A percentile compares a stretch with the other conserved stretches of the same genome.
phyloP scores from a whole-genome alignment of 2,113 vertebrate genomes.

The Ciconia maguari region DNA sequence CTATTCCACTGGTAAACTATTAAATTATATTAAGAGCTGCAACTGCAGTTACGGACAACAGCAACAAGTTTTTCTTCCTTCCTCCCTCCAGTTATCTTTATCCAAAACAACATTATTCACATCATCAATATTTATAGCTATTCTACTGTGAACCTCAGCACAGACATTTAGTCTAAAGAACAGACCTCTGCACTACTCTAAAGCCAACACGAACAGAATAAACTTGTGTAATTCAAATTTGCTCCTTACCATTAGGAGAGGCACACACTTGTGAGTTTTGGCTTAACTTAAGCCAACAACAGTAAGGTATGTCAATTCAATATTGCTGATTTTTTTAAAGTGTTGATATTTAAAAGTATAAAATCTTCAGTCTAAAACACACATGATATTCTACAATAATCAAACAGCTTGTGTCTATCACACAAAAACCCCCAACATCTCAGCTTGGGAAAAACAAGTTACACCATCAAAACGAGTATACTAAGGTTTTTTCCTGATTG shows the following conservation, averaged over 20 bases:
- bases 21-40: neutral
- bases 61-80: neutral
- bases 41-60: neutral
- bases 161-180: rapidly evolving
- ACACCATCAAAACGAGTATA: neutral
- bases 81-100: neutral
- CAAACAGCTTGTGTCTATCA: neutral
- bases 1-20: neutral
- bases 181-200: neutral
- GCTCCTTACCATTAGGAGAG: neutral
- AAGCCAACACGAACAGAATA: neutral
- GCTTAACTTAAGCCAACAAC: neutral
- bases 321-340: neutral
- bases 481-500: neutral
- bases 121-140: neutral
- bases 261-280: neutral
- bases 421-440: neutral
- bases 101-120: neutral
- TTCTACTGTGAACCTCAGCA: neutral
- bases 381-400: neutral
- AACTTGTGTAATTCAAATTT: neutral
- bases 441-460: neutral
- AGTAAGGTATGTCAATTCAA: neutral
- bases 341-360: neutral
- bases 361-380: neutral